Evolutionary conservation across 2,113 vertebrate genomes (phyloP).

Genomic region (Buteo buteo): DNA sequence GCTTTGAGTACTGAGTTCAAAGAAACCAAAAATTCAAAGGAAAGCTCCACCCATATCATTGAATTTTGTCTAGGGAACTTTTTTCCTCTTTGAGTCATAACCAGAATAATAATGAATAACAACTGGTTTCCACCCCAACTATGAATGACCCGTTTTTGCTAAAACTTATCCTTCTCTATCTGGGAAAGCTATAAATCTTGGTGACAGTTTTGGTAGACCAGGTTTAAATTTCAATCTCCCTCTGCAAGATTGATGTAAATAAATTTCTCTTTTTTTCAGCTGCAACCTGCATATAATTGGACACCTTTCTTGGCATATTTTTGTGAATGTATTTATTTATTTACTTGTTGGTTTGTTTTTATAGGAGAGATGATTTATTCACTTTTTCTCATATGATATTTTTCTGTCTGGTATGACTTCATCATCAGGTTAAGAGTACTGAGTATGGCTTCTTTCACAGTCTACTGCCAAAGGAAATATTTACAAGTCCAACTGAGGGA

Average conservation of each 20-base stretch:
- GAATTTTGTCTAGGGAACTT: not conserved
- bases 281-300: not conserved
- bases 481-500: not conserved
- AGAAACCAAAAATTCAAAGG: conserved; percentile 23
- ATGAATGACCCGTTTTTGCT: not conserved
- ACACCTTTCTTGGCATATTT: not conserved
- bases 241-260: not conserved
- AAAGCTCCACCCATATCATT: conserved; percentile 11
- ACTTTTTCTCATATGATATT: not conserved
- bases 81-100: conserved; percentile 26
- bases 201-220: not conserved
- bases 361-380: not conserved
- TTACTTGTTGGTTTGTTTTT: not conserved
- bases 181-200: not conserved
- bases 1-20: conserved; percentile 14
- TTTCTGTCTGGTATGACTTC: not conserved
- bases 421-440: not conserved
- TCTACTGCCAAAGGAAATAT: conserved; percentile 34
- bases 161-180: not conserved
- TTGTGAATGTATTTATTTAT: not conserved
- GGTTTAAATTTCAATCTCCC: not conserved
- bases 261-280: not conserved
- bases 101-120: conserved; percentile 34
- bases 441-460: not conserved
- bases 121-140: conserved; percentile 29